These are phyloP conservation scores for Helicoverpa assulta DNA, from an alignment of 2,888 invertebrate genomes.

Conservation along the genomic window DNA sequence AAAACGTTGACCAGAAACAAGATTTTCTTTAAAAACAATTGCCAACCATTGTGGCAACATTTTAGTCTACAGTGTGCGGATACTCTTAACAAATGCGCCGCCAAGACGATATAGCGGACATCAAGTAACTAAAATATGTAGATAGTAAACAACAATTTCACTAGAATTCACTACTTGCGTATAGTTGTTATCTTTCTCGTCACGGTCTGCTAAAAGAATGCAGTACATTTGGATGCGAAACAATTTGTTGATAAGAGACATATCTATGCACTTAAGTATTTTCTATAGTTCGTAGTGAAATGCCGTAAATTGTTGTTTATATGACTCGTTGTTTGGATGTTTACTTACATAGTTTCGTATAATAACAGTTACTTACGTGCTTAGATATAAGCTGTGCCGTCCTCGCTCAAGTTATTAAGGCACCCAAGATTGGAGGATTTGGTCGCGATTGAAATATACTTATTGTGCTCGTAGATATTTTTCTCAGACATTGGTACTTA, in stretches of 20 bases:
- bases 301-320: conserved; percentile 35
- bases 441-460: conserved; percentile 19
- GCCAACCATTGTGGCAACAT: too few species aligned
- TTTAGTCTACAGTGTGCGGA: too few species aligned
- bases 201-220: conserved; percentile 41
- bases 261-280: conserved; percentile 18
- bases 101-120: conserved; percentile 32
- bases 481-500: not conserved
- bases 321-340: conserved; percentile 3
- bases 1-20: too few species aligned
- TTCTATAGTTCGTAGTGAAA: conserved; percentile 23
- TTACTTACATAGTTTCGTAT: not conserved
- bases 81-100: conserved; percentile 33
- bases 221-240: conserved; percentile 41
- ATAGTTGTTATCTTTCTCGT: conserved; percentile 32
- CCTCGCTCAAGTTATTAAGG: conserved; percentile 33
- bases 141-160: conserved; percentile 9
- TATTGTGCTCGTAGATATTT: conserved; percentile 13
- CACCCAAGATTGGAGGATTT: conserved; percentile 38
- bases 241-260: conserved; percentile 43
- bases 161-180: conserved; percentile 24
- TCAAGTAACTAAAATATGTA: conserved; percentile 27
- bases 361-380: conserved; percentile 15
- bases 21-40: too few species aligned
- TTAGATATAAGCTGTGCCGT: conserved; percentile 3